Percentiles rank a stretch among this genome's conserved stretches.
phyloP scores from a whole-genome alignment of 2,797 vertebrate species.

The Microchirus variegatus region DNA sequence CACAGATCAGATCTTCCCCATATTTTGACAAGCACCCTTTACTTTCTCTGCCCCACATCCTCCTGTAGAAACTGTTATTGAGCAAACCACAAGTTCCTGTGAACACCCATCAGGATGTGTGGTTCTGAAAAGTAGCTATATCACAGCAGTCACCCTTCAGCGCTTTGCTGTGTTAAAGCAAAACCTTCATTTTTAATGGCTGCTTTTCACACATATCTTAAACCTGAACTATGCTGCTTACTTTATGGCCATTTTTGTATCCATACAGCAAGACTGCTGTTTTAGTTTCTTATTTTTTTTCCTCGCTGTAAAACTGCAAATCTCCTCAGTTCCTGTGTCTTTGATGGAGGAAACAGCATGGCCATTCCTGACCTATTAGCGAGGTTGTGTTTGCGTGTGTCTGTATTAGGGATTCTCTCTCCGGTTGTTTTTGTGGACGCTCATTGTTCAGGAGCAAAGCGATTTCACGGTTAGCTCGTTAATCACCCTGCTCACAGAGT shows the following conservation, averaged over 20 bases:
- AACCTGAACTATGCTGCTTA: background rate
- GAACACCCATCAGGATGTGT: constrained; percentile 10
- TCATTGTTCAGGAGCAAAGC: constrained; percentile 70
- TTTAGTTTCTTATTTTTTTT: too few relatives aligned
- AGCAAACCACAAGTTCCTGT: constrained; percentile 27
- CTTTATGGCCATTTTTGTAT: too few relatives aligned
- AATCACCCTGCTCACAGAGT: constrained; percentile 48
- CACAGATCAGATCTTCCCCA: background rate
- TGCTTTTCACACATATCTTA: constrained; percentile 15
- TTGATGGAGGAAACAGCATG: constrained; percentile 48
- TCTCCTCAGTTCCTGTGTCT: constrained; percentile 42
- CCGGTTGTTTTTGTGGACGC: constrained; percentile 69
- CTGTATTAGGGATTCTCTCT: constrained; percentile 60
- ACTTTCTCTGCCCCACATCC: background rate
- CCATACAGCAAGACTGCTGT: too few relatives aligned
- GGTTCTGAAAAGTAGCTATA: background rate
- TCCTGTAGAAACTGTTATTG: constrained; percentile 16
- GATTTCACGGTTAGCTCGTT: constrained; percentile 77
- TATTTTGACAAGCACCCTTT: background rate
- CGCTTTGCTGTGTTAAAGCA: background rate
- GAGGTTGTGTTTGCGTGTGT: constrained; percentile 42
- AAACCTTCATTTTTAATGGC: background rate
- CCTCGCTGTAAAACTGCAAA: constrained; percentile 16
- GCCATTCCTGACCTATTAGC: constrained; percentile 69
- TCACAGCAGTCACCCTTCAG: background rate